Evolutionary conservation across 2,888 invertebrate genomes (phyloP), one percentile per base, ranked within the genome.

Genomic region (Lasioglossum zephyrum): DNA sequence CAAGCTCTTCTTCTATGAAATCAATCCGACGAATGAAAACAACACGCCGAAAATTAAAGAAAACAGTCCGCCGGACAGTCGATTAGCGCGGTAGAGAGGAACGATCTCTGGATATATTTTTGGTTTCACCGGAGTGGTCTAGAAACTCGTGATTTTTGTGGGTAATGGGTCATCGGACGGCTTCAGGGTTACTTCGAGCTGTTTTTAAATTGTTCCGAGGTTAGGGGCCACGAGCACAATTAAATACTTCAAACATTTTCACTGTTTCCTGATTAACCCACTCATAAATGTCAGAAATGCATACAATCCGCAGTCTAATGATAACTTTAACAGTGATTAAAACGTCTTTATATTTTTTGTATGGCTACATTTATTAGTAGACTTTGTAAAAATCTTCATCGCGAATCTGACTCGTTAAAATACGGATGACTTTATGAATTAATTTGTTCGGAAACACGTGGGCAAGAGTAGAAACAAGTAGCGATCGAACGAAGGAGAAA

Each of bases 1-100:
- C 77, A 73, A 74, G 73, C 69, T 76, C 83, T 83, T 87, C 81
- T 78, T 89, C 72, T 70, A 53, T 60, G 44, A 44, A 74, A 77
- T 70, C 79, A 77, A 79, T 22, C 47, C 60, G 57, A 26, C 26
- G 63, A 44, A 13, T 44, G 57, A 39, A 57, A 83, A 73, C 74
- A 73, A 49, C 39, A 8, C 13, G 2, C 22, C 36, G 49, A 57
- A 66, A 77, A 70, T 84, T 82, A 72, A 83, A 63, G 77, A 74
- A 78, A 82, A 77, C 57, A 77, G 31, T 31, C 63, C 16, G 26
- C 16, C 60, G 26, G 31, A 63, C 31, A 31, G n/a, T 63, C 16
- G 31, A 63, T 63, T 31, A 31, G 31, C 16, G 11, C 16, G 53
- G 3, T 3, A 2, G 53, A 9, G 63, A 13, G 60, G 63, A 16